These are phyloP conservation scores for Cetonia aurata DNA, from an alignment of 2,888 invertebrate genomes.

Conservation along the genomic window DNA sequence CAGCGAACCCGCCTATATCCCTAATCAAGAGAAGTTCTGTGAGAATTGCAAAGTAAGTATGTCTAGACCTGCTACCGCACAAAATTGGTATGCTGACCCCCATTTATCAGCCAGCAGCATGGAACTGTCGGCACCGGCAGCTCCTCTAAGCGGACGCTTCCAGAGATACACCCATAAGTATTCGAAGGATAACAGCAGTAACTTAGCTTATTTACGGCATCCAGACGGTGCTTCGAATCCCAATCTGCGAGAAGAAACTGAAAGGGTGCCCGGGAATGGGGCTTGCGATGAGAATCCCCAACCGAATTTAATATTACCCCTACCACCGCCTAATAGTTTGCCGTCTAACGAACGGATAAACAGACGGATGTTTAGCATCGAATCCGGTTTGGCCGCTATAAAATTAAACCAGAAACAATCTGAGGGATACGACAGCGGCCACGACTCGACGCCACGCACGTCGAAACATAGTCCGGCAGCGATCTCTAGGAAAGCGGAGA, in stretches of 20 bases:
- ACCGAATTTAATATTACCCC: constrained; percentile 65
- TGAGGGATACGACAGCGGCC: constrained; percentile 87
- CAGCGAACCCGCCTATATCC: constrained; percentile 84
- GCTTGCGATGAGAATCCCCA: constrained; percentile 65
- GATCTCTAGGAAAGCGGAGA: constrained; percentile 85
- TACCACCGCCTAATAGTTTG: constrained; percentile 72
- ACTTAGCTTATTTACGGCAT: constrained; percentile 80
- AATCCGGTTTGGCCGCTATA: constrained; percentile 75
- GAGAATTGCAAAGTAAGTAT: constrained; percentile 81
- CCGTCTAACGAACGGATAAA: constrained; percentile 75
- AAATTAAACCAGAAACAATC: constrained; percentile 69
- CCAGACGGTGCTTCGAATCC: constrained; percentile 96
- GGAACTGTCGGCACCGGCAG: constrained; percentile 64
- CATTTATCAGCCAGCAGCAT: constrained; percentile 70
- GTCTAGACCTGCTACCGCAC: constrained; percentile 76
- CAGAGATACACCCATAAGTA: constrained; percentile 75
- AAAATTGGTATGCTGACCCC: constrained; percentile 73
- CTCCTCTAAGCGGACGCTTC: constrained; percentile 67
- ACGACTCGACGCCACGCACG: constrained; percentile 85
- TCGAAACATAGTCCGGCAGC: constrained; percentile 85
- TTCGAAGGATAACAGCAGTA: constrained; percentile 69
- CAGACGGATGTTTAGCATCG: constrained; percentile 73
- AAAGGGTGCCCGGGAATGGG: constrained; percentile 74
- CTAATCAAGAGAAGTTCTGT: constrained; percentile 79
- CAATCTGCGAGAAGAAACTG: constrained; percentile 80